phyloP scores from a whole-genome alignment of 2,888 invertebrate species.

The Biston betularia region DNA sequence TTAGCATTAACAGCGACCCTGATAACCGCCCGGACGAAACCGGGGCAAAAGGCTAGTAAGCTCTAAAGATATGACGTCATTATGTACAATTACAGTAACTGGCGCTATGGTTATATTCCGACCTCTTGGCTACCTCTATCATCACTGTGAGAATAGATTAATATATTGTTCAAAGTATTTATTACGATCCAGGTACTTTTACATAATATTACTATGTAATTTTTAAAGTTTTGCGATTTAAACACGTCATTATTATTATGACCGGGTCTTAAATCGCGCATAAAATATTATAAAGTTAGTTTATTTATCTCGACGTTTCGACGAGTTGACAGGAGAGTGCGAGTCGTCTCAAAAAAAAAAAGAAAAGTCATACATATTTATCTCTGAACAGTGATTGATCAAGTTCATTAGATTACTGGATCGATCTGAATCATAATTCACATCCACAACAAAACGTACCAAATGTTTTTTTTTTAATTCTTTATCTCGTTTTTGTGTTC shows the following conservation, averaged over 20 bases:
- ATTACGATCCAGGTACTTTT: no score
- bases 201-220: no score
- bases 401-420: constrained; percentile 2
- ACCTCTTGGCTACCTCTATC: constrained; percentile 37
- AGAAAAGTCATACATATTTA: not conserved
- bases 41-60: constrained; percentile 85
- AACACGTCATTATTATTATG: no score
- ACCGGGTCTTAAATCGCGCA: no score
- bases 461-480: not conserved
- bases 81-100: constrained; percentile 73
- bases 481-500: not conserved
- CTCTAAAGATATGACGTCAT: constrained; percentile 85
- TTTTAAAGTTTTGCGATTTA: no score
- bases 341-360: no score
- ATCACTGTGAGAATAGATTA: no score
- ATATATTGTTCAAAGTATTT: no score
- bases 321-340: no score
- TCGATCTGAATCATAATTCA: constrained; percentile 17
- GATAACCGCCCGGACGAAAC: constrained; percentile 81
- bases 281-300: no score
- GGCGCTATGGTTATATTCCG: constrained; percentile 55
- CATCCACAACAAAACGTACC: not conserved
- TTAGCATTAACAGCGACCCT: constrained; percentile 85
- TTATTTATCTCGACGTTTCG: no score
- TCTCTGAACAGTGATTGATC: not conserved